Evolutionary conservation across 2,888 invertebrate species (phyloP), one percentile per base, ranked within the genome.

Genomic region (Parelbella ahira): DNA sequence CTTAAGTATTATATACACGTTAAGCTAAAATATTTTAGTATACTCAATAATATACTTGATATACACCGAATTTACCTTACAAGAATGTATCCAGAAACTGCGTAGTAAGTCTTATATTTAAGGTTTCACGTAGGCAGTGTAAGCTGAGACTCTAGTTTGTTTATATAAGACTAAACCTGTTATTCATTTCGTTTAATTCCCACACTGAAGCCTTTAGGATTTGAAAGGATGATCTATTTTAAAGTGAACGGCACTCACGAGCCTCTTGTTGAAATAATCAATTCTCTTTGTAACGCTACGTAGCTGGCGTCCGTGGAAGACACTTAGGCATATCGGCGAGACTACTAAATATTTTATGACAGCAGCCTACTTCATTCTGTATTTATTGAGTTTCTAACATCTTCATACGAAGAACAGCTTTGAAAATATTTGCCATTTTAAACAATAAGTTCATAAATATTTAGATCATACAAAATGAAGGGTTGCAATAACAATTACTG

Each of bases 181-280:
- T 33, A 13, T 33, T 27, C 21, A 13, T 41, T 15, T 8, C 33
- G 20, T 18, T 29, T 23, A 34, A 34, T 44, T 44, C 44, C 44
- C 38, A 44, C 38, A 44, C 15, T 38, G 18, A 21, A 38, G 24
- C 19, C 32, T 44, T 18, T 24, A 44, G 44, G 41, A 41, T 41
- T 41, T 38, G 44, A 38, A 44, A 23, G 44, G 44, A 44, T 44
- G 38, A 33, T 44, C 38, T 23, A 34, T n/a, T 38, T 44, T 38
- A 29, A 44, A 44, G 38, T 44, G 44, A 44, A 38, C 28, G 44
- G 19, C 13, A 9, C 33, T 41, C 41, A 41, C 41, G 41, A 33
- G 7, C 24, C 39, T 32, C 24, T 33, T 39, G 39, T 33, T 24
- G 5, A n/a, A 33, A 41, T 33, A 27, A 27, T 33, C 41, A 33